phyloP scores from a whole-genome alignment of 2,888 invertebrate species.

The Hirtodrosophila confusa region DNA sequence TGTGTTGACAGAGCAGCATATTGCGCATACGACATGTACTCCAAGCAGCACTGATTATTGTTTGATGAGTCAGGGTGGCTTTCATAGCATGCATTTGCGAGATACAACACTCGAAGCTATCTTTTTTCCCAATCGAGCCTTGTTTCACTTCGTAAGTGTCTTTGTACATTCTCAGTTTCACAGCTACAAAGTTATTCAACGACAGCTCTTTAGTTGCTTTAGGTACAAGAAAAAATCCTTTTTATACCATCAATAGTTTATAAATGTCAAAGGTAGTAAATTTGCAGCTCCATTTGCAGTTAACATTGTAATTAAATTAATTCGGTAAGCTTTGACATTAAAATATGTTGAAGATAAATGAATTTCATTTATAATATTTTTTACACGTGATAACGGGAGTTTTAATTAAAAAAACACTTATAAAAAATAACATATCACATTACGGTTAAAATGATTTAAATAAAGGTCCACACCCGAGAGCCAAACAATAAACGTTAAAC shows the following conservation, averaged over 20 bases:
- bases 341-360: constrained; percentile 12
- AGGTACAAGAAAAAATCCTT: too few species aligned
- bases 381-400: constrained; percentile 18
- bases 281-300: not conserved
- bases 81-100: too few species aligned
- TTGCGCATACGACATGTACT: constrained; percentile 34
- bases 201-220: too few species aligned
- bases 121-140: not conserved
- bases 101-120: too few species aligned
- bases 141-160: too few species aligned
- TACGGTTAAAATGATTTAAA: constrained; percentile 28
- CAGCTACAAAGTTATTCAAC: too few species aligned
- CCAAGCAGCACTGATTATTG: constrained; percentile 22
- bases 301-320: constrained; percentile 1
- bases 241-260: not conserved
- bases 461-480: not conserved
- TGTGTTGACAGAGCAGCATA: constrained; percentile 31
- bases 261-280: not conserved
- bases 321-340: constrained; percentile 1
- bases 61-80: constrained; percentile 10
- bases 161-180: too few species aligned
- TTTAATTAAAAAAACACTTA: constrained; percentile 42
- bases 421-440: constrained; percentile 17
- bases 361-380: constrained; percentile 23
- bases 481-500: constrained; percentile 36